Evolutionary conservation across 2,113 vertebrate genomes (phyloP).

Genomic region (Alethe castanea): DNA sequence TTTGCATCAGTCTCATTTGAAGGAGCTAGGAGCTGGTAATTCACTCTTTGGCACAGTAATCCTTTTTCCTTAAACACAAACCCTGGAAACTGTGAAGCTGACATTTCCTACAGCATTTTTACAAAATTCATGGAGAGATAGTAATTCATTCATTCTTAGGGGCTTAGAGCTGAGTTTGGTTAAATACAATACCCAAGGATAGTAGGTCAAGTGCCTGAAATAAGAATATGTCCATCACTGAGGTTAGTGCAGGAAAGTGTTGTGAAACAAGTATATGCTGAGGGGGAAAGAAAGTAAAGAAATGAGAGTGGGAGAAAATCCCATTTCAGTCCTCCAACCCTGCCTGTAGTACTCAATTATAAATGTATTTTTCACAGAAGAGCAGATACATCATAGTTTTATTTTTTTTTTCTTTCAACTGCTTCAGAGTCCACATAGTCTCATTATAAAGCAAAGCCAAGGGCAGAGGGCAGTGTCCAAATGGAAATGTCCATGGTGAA

Average conservation of each 20-base stretch:
- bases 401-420: neutral
- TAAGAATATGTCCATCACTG: neutral
- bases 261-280: neutral
- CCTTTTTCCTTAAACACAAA: neutral
- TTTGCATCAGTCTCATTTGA: neutral
- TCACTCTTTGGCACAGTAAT: neutral
- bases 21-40: neutral
- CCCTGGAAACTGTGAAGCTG: neutral
- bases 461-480: neutral
- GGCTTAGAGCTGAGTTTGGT: neutral
- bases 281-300: neutral
- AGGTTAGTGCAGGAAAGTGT: neutral
- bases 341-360: neutral
- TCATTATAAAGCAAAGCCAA: neutral
- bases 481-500: neutral
- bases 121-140: neutral
- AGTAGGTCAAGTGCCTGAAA: neutral
- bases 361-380: neutral
- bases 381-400: neutral
- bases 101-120: neutral
- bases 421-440: fast-evolving
- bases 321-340: neutral
- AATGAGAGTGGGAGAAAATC: neutral
- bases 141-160: neutral
- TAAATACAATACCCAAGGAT: neutral